Evolutionary conservation across 2,888 invertebrate genomes (phyloP).

Genomic region (Tineola bisselliella): DNA sequence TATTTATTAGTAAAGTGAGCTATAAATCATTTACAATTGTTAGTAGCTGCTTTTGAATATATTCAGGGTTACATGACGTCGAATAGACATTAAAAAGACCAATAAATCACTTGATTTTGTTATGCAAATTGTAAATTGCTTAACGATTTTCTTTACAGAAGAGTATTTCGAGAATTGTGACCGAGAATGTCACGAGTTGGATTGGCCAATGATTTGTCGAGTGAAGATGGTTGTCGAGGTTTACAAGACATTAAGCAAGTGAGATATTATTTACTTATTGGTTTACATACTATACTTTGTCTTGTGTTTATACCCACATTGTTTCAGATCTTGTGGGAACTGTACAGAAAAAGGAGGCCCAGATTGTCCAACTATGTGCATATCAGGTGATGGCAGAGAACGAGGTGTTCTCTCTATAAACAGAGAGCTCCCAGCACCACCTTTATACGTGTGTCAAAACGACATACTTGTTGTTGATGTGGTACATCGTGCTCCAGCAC

Average conservation of each 20-base stretch:
- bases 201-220: conserved; percentile 83
- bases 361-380: conserved; percentile 72
- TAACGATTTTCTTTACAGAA: conserved; percentile 61
- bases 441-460: conserved; percentile 76
- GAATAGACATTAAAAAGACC: no score
- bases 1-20: no score
- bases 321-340: conserved; percentile 69
- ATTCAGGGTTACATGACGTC: no score
- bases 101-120: no score
- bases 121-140: no score
- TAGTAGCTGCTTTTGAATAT: no score
- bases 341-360: conserved; percentile 69
- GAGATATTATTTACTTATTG: conserved; percentile 28
- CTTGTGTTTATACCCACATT: neutral
- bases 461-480: conserved; percentile 82
- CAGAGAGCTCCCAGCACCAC: conserved; percentile 70
- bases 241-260: conserved; percentile 77
- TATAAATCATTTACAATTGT: no score
- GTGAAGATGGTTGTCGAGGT: conserved; percentile 79
- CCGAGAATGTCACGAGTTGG: conserved; percentile 78
- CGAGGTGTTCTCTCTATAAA: conserved; percentile 75
- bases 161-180: conserved; percentile 78
- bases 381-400: conserved; percentile 72
- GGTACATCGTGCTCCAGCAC: conserved; percentile 76
- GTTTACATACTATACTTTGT: neutral